Evolutionary conservation across 2,888 invertebrate species (phyloP).

Genomic region (Meiosimyza platycephala): DNA sequence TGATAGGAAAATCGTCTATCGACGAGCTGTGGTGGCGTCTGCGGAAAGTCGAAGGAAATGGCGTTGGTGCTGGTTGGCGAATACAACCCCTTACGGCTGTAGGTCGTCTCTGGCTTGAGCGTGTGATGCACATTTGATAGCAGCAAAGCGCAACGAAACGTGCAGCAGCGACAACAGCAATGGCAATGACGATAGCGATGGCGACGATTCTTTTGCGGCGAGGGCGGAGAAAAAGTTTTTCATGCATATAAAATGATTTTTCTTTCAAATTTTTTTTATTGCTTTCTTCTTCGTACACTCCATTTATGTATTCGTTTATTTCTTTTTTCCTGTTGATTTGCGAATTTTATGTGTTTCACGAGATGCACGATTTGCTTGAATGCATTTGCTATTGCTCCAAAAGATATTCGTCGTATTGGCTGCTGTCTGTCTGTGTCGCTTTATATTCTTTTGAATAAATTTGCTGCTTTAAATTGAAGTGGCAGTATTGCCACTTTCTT

Average conservation of each 20-base stretch:
- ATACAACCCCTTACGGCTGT: slow-evolving; percentile 39
- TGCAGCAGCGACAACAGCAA: slow-evolving; percentile 1
- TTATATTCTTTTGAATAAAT: no score
- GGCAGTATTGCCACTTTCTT: no score
- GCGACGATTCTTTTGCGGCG: slow-evolving; percentile 5
- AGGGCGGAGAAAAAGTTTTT: slow-evolving; percentile 21
- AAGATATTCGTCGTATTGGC: no score
- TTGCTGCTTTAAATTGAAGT: no score
- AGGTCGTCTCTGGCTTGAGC: slow-evolving; percentile 42
- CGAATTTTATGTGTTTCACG: slow-evolving; percentile 31
- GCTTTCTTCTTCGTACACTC: neutral
- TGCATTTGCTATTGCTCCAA: no score
- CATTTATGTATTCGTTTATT: neutral
- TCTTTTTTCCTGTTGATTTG: slow-evolving; percentile 30
- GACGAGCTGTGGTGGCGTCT: slow-evolving; percentile 1
- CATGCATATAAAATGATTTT: slow-evolving; percentile 37
- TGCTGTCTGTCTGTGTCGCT: no score
- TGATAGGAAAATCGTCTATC: no score
- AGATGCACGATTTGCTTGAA: slow-evolving; percentile 26
- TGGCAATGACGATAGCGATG: neutral
- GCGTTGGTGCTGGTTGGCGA: neutral
- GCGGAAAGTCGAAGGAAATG: neutral
- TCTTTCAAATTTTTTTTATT: slow-evolving; percentile 15
- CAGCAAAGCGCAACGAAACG: slow-evolving; percentile 18
- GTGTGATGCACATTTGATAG: slow-evolving; percentile 57